A percentile compares a stretch with the other conserved stretches of the same genome.
Evolutionary conservation across 2,113 vertebrate species (phyloP).

Genomic region (Tor tambroides): DNA sequence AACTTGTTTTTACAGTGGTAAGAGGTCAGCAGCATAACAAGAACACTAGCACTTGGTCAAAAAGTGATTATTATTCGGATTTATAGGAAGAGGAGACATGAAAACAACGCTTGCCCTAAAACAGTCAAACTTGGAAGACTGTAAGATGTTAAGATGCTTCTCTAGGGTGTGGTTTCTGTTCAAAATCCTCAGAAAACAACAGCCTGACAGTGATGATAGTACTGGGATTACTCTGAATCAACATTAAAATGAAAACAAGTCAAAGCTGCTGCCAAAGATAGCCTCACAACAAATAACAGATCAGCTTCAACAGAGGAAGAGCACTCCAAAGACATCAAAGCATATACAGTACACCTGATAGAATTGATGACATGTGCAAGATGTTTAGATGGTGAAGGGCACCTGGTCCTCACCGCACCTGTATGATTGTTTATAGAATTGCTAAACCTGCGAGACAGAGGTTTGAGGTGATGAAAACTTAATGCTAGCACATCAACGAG

Average conservation of each 20-base stretch:
- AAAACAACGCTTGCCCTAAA: constrained; percentile 17
- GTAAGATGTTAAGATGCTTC: not conserved
- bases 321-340: constrained; percentile 25
- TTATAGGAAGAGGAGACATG: not conserved
- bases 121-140: not conserved
- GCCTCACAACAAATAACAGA: constrained; percentile 20
- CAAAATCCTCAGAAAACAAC: constrained; percentile 16
- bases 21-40: not conserved
- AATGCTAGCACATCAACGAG: constrained; percentile 51
- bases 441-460: constrained; percentile 30
- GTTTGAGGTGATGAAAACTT: constrained; percentile 53
- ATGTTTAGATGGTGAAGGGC: constrained; percentile 45
- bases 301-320: constrained; percentile 10
- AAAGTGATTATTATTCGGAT: not conserved
- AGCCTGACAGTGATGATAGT: not conserved
- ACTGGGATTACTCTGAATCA: constrained; percentile 10
- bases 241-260: constrained; percentile 26
- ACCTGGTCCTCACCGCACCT: constrained; percentile 51
- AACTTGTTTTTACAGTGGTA: not conserved
- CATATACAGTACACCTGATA: constrained; percentile 17
- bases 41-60: not conserved
- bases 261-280: constrained; percentile 28
- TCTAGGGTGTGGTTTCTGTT: not conserved
- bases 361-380: constrained; percentile 43
- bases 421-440: constrained; percentile 57